Conservation (phyloP, 2,888 invertebrate species). For the Listrodromus nycthemerus region DNA sequence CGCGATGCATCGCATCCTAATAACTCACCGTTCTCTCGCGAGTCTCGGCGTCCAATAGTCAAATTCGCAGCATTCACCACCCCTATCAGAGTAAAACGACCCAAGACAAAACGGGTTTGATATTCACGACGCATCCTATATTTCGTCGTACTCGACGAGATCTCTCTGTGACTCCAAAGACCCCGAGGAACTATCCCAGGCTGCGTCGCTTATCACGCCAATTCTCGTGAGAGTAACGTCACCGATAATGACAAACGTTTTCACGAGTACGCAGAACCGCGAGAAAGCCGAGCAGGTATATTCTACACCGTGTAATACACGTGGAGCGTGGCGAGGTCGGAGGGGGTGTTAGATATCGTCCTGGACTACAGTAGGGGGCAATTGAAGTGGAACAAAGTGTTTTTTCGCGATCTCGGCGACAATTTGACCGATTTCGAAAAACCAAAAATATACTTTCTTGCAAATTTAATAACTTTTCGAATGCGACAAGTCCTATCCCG, state of each 20-base stretch:
- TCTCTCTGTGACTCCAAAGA: not conserved
- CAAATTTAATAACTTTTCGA: too few species aligned
- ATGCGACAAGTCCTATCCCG: too few species aligned
- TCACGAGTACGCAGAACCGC: conserved; percentile 47
- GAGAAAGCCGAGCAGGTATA: conserved; percentile 14
- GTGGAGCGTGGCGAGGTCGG: not conserved
- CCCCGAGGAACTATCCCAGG: conserved; percentile 37
- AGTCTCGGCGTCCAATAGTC: not conserved
- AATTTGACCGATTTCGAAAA: too few species aligned
- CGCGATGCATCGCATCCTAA: not conserved
- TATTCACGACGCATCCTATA: not conserved
- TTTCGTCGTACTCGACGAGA: not conserved
- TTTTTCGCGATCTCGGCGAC: too few species aligned
- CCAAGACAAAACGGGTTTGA: not conserved
- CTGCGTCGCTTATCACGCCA: conserved; percentile 53
- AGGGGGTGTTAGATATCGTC: not conserved
- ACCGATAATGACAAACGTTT: conserved; percentile 68
- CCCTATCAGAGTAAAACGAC: conserved; percentile 9
- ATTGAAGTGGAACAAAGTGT: too few species aligned
- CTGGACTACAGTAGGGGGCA: too few species aligned
- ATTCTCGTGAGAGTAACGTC: conserved; percentile 59
- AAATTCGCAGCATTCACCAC: not conserved
- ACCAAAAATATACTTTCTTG: too few species aligned
- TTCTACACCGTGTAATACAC: conserved; percentile 25
- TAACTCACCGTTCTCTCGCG: not conserved